Evolutionary conservation across 2,888 invertebrate genomes (phyloP).

Genomic region (Leptinotarsa rubiginosa): DNA sequence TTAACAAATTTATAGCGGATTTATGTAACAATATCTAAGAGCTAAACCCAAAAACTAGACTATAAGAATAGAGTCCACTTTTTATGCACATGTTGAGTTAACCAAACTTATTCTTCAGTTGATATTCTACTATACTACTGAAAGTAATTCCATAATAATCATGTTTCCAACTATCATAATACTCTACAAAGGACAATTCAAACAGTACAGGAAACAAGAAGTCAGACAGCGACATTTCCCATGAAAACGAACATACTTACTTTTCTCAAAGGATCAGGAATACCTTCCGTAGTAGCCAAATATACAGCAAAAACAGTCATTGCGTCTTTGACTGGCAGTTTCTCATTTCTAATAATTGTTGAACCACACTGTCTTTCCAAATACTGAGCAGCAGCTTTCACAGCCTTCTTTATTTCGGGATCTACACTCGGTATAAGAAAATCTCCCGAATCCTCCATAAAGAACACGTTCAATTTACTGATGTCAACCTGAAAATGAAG

Average conservation of each 20-base stretch:
- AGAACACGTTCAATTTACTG: constrained; percentile 61
- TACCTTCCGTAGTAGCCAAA: constrained; percentile 39
- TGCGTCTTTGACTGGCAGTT: constrained; percentile 6
- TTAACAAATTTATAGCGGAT: too few species aligned
- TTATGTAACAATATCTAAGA: too few species aligned
- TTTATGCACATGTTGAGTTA: too few species aligned
- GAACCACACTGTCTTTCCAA: constrained; percentile 68
- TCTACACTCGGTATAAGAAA: constrained; percentile 69
- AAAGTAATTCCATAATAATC: too few species aligned
- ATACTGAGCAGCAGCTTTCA: constrained; percentile 67
- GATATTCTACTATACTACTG: too few species aligned
- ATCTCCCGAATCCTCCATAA: constrained; percentile 73
- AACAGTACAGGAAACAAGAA: too few species aligned
- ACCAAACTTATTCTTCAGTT: too few species aligned
- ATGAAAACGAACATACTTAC: not conserved
- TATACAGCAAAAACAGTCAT: not conserved
- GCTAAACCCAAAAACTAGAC: too few species aligned
- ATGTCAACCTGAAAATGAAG: constrained; percentile 52
- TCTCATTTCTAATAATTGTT: constrained; percentile 53
- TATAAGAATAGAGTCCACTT: too few species aligned
- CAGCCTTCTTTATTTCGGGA: constrained; percentile 67
- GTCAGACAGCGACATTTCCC: not conserved
- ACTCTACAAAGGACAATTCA: too few species aligned
- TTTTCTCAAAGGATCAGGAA: constrained; percentile 30
- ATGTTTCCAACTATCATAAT: too few species aligned